Conservation (phyloP, 2,797 vertebrate species). For the Synaphobranchus kaupii region DNA sequence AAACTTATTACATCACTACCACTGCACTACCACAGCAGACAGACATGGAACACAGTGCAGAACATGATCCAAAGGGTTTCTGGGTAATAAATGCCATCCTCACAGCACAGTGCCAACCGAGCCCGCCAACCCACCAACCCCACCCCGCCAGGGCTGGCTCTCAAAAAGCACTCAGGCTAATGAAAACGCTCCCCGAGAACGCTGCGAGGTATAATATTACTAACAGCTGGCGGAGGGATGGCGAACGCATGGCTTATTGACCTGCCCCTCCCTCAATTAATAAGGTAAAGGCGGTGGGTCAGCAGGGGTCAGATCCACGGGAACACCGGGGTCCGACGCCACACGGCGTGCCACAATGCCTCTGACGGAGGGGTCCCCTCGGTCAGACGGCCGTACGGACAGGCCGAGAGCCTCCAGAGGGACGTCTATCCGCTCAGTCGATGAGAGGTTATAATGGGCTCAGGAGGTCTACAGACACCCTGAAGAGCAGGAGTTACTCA, state of each 20-base stretch:
- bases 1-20: too few relatives aligned
- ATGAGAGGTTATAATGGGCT: neutral
- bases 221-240: neutral
- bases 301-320: neutral
- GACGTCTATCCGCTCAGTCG: neutral
- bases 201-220: neutral
- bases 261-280: neutral
- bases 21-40: too few relatives aligned
- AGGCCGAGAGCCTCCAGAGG: neutral
- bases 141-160: neutral
- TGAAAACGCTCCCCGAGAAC: neutral
- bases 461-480: too few relatives aligned
- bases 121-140: neutral
- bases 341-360: neutral
- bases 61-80: too few relatives aligned
- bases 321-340: too few relatives aligned
- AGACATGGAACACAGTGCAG: too few relatives aligned
- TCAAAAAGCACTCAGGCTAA: neutral
- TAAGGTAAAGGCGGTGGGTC: neutral
- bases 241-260: neutral
- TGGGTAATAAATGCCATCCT: too few relatives aligned
- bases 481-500: neutral
- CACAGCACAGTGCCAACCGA: too few relatives aligned
- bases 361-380: neutral
- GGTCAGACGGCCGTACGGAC: neutral